Percentiles rank a stretch among this genome's conserved stretches.
These are phyloP conservation scores for Eulithis testata DNA, from an alignment of 2,888 invertebrate genomes.

Conservation along the genomic window DNA sequence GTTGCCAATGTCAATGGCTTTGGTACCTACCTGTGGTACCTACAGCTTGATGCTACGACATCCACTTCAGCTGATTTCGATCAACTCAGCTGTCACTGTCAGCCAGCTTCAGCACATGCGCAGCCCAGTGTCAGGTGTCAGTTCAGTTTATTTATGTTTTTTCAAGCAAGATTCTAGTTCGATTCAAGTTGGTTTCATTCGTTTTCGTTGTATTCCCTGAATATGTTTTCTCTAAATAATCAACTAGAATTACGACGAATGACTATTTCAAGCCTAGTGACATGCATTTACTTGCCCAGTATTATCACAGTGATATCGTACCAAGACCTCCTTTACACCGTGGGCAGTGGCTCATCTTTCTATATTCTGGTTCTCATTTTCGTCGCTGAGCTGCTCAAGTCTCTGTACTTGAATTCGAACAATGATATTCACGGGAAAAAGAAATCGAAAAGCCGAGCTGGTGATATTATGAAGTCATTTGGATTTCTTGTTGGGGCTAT, in stretches of 20 bases:
- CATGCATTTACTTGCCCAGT: slow-evolving; percentile 86
- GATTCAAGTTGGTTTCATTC: too few relatives aligned
- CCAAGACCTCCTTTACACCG: slow-evolving; percentile 84
- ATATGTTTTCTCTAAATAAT: slow-evolving; percentile 72
- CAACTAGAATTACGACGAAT: slow-evolving; percentile 72
- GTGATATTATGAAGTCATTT: slow-evolving; percentile 80
- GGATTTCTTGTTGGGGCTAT: slow-evolving; percentile 74
- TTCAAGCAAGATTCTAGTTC: too few relatives aligned
- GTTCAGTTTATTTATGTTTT: too few relatives aligned
- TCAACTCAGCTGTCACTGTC: too few relatives aligned
- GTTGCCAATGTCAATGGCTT: slow-evolving; percentile 4
- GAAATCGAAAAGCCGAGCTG: slow-evolving; percentile 67
- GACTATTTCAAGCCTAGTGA: slow-evolving; percentile 82
- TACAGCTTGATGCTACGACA: neutral
- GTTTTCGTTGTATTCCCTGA: neutral
- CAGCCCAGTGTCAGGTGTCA: too few relatives aligned
- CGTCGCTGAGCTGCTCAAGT: slow-evolving; percentile 84
- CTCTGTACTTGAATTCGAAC: slow-evolving; percentile 66
- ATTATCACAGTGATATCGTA: slow-evolving; percentile 83
- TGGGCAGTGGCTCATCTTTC: slow-evolving; percentile 83
- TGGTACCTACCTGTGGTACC: too few relatives aligned
- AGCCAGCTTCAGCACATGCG: too few relatives aligned
- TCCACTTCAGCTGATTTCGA: too few relatives aligned
- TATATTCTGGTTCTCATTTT: slow-evolving; percentile 73
- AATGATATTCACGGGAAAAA: slow-evolving; percentile 68